A percentile compares a stretch with the other conserved stretches of the same genome.
phyloP scores from a whole-genome alignment of 1,140 invertebrate genomes.

The Onthophagus taurus region DNA sequence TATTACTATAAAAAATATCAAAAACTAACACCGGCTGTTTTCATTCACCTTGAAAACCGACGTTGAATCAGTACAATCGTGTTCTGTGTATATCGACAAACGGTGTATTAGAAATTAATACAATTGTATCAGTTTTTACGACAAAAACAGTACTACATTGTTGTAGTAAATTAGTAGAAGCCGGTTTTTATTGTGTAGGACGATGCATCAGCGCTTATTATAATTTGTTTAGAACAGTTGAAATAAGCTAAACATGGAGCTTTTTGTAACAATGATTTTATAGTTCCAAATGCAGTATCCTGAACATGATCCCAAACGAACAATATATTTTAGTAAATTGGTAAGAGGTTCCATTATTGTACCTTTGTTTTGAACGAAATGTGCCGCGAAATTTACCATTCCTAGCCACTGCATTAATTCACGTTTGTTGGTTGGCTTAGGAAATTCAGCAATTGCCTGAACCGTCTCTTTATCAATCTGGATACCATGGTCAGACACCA shows the following conservation, averaged over 20 bases:
- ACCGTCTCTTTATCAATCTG: no score
- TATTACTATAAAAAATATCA: no score
- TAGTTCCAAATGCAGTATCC: constrained; percentile 12
- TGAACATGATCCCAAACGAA: constrained; percentile 18
- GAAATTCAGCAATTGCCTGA: constrained; percentile 19
- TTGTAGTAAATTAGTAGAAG: no score
- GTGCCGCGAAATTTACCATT: constrained; percentile 20
- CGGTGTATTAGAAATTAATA: no score
- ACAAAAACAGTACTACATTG: no score
- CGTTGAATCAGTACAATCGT: no score
- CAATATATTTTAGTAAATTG: constrained; percentile 11
- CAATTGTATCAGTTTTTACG: no score
- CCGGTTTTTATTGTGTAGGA: no score
- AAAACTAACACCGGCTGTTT: no score
- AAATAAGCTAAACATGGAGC: constrained; percentile 17
- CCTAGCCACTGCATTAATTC: constrained; percentile 12
- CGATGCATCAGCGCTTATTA: constrained; percentile 14
- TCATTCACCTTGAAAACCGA: no score
- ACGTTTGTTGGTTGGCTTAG: constrained; percentile 16
- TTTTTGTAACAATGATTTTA: constrained; percentile 15
- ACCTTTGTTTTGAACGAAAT: constrained; percentile 20
- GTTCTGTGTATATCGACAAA: no score
- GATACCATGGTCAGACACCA: no score
- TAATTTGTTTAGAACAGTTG: constrained; percentile 5
- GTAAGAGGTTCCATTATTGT: constrained; percentile 21